Percentiles rank a stretch among this genome's conserved stretches.
Conservation (phyloP, 2,888 invertebrate genomes). For the Tetanocera ferruginea region DNA sequence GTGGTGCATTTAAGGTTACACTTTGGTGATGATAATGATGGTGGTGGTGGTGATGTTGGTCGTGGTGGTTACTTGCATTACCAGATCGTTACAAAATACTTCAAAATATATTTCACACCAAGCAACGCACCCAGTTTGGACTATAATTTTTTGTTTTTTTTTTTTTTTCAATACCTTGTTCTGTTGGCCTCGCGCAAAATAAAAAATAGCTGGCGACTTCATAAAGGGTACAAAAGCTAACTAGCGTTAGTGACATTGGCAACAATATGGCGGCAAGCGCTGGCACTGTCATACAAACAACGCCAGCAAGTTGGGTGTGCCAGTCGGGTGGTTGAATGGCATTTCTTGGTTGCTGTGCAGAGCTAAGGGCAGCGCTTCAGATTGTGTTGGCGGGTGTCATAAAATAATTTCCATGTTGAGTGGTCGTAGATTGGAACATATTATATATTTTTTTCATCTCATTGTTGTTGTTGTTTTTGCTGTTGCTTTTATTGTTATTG, state of each 20-base stretch:
- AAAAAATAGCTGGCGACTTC: background rate
- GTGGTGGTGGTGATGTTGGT: constrained; percentile 1
- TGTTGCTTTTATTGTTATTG: background rate
- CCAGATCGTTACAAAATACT: constrained; percentile 31
- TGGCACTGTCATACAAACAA: background rate
- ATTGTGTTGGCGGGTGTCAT: constrained; percentile 20
- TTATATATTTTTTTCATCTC: background rate
- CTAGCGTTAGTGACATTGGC: constrained; percentile 15
- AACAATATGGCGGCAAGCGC: constrained; percentile 15
- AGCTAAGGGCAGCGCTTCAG: background rate
- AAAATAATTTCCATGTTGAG: constrained; percentile 29
- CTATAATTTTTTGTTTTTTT: background rate
- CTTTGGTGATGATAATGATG: background rate
- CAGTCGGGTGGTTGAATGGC: background rate
- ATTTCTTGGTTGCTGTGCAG: background rate
- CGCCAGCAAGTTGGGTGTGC: background rate
- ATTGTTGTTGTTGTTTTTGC: constrained; percentile 6
- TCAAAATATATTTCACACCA: constrained; percentile 1
- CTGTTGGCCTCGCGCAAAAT: background rate
- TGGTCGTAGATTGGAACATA: constrained; percentile 31
- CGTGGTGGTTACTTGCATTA: constrained; percentile 20
- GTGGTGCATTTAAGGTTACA: too few species aligned
- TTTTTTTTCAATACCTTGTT: background rate
- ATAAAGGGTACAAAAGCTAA: constrained; percentile 11
- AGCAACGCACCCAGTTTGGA: constrained; percentile 3